These are phyloP conservation scores for Plodia interpunctella DNA, from an alignment of 1,140 invertebrate species.

Conservation along the genomic window DNA sequence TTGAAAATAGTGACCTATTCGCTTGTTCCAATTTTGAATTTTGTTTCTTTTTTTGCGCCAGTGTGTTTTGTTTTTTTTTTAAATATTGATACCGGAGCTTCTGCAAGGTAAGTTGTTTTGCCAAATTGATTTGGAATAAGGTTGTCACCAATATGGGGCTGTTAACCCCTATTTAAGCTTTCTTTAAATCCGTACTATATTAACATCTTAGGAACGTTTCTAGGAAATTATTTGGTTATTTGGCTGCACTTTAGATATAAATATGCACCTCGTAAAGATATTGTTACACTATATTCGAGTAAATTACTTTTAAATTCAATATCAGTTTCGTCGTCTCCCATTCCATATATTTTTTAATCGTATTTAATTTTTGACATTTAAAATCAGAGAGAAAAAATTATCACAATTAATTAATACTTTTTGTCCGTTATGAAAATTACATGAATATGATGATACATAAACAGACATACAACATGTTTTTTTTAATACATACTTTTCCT, in stretches of 20 bases:
- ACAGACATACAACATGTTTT: no score
- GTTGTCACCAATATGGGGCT: background rate
- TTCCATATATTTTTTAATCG: no score
- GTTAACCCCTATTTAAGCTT: background rate
- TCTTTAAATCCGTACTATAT: background rate
- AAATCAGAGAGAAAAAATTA: no score
- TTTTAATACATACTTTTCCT: no score
- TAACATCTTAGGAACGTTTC: background rate
- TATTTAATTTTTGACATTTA: no score
- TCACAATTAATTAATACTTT: no score
- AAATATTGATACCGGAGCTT: background rate
- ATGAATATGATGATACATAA: no score
- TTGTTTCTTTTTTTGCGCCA: background rate
- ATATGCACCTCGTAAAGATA: no score
- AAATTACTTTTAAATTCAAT: no score
- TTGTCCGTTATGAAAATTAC: no score
- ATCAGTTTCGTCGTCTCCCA: no score
- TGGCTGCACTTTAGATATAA: background rate
- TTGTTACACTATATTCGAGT: no score
- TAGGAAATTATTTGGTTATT: background rate
- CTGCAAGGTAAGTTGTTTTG: background rate
- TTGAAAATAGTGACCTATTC: background rate
- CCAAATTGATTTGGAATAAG: background rate
- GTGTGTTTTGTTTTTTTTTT: background rate
- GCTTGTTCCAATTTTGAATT: background rate